These are phyloP conservation scores for Oreotrochilus melanogaster DNA, from an alignment of 2,113 vertebrate species.

Conservation along the genomic window DNA sequence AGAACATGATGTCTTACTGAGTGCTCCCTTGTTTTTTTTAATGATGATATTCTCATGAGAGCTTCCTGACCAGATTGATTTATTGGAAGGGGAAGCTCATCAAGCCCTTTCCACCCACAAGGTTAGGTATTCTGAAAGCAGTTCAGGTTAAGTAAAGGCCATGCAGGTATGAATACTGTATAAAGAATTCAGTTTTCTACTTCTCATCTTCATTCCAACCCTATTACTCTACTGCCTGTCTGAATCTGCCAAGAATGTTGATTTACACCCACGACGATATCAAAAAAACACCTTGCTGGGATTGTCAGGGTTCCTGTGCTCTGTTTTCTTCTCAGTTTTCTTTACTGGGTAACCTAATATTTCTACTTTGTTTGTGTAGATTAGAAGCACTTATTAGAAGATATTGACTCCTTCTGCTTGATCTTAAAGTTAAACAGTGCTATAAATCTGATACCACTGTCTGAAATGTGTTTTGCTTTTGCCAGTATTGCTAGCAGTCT, in stretches of 20 bases:
- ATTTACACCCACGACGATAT: not conserved
- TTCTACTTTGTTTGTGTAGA: not conserved
- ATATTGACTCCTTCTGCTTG: not conserved
- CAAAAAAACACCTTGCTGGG: not conserved
- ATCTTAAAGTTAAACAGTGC: not conserved
- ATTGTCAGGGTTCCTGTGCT: not conserved
- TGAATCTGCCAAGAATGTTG: not conserved
- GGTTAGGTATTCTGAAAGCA: not conserved
- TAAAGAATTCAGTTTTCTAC: not conserved
- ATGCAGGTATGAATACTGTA: not conserved
- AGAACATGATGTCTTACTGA: not conserved
- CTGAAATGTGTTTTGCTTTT: constrained; percentile 15
- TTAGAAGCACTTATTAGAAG: not conserved
- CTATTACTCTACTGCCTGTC: not conserved
- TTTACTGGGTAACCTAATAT: not conserved
- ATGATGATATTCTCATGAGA: not conserved
- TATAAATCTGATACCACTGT: not conserved
- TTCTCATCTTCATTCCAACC: not conserved
- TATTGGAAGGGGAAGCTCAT: not conserved
- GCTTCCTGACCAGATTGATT: not conserved
- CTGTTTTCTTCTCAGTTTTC: not conserved
- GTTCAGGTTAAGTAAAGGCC: not conserved
- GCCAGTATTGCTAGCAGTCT: not conserved
- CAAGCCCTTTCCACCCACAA: not conserved
- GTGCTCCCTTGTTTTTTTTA: not conserved